phyloP scores from a whole-genome alignment of 2,888 invertebrate species.

The Neria commutata region DNA sequence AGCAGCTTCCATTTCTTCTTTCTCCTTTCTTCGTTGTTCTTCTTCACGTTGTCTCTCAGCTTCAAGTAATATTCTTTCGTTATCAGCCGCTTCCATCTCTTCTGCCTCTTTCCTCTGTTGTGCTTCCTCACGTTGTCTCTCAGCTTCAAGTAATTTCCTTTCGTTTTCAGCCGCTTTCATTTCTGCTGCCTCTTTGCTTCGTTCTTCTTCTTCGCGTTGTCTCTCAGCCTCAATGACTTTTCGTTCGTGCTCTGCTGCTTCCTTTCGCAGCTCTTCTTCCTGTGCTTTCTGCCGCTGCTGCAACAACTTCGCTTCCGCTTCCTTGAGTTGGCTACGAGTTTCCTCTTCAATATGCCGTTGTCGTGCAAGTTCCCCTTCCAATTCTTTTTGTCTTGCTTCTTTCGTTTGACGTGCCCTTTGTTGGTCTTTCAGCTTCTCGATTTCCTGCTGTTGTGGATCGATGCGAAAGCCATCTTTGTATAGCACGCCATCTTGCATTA shows the following conservation, averaged over 20 bases:
- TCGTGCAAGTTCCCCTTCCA: constrained; percentile 50
- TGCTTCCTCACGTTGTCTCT: constrained; percentile 25
- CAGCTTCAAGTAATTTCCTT: constrained; percentile 29
- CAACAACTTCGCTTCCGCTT: constrained; percentile 47
- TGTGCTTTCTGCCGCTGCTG: constrained; percentile 37
- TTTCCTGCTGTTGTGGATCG: constrained; percentile 40
- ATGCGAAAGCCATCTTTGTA: constrained; percentile 58
- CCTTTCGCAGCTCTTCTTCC: constrained; percentile 26
- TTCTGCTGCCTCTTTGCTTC: constrained; percentile 18
- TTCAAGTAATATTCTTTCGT: constrained; percentile 22
- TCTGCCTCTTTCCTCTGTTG: constrained; percentile 14
- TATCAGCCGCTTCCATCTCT: constrained; percentile 20
- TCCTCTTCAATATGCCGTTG: constrained; percentile 51
- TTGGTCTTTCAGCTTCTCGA: constrained; percentile 35
- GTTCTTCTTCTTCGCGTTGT: constrained; percentile 18
- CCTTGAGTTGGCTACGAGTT: constrained; percentile 47
- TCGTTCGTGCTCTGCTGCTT: constrained; percentile 27
- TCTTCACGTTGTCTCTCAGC: constrained; percentile 25
- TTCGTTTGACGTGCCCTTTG: constrained; percentile 28
- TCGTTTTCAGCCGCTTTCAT: constrained; percentile 29
- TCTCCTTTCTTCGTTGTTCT: neutral
- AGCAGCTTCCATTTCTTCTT: constrained; percentile 8
- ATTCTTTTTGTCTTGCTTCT: constrained; percentile 33
- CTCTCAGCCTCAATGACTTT: constrained; percentile 31
- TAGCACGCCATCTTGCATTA: constrained; percentile 58